Base-by-base conservation (phyloP, 2,113 vertebrate genomes). In the Hemicordylus capensis region DNA sequence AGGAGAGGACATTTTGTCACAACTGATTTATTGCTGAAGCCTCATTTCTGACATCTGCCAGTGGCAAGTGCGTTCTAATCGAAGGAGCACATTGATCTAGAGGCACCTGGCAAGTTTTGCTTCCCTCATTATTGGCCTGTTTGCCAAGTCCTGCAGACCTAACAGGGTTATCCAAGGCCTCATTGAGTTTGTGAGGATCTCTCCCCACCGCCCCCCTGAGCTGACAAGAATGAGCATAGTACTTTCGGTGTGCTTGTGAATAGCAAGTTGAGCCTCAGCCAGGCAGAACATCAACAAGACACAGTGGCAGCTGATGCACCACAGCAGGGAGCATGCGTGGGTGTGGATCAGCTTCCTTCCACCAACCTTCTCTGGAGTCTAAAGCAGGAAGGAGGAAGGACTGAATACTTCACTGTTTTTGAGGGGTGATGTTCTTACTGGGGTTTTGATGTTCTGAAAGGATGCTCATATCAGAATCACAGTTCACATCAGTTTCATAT, bases 1-100 rank as follows among this genome's bases (percentile, higher is more conserved):
- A 80, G 87, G 90, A 80, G 76, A 93, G 90, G 86, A 82, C 88
- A 90, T 87, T 92, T 91, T 89, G 88, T 88, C 93, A 91, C 90
- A 89, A 90, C 89, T 83, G 73, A 95, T 66, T 93, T 96, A 92
- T 26, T 86, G 72, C 26, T 69, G 73, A 20, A 79, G 87, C 58
- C n/a, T 93, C 88, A 81, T 83, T 85, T 56, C 1, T 12, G 83
- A 89, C 83, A 90, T 86, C 89, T 89, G 76, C 86, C 85, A 83
- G 75, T 58, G 90, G 85, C 72, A 84, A 59, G 82, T 26, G 22
- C 48, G 67, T 15, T 26, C 6, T 72, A 88, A 81, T 84, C 81
- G 88, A 87, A 89, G 91, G 84, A 88, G 90, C 59, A 66, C 1
- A 85, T 12, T 0, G 0, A 79, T 81, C 66, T 75, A 7, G 0